Evolutionary conservation across 37 sponge, comb jelly and placozoan species (phyloP), one percentile per base, ranked within the genome.

Genomic region (Ephydatia muelleri): DNA sequence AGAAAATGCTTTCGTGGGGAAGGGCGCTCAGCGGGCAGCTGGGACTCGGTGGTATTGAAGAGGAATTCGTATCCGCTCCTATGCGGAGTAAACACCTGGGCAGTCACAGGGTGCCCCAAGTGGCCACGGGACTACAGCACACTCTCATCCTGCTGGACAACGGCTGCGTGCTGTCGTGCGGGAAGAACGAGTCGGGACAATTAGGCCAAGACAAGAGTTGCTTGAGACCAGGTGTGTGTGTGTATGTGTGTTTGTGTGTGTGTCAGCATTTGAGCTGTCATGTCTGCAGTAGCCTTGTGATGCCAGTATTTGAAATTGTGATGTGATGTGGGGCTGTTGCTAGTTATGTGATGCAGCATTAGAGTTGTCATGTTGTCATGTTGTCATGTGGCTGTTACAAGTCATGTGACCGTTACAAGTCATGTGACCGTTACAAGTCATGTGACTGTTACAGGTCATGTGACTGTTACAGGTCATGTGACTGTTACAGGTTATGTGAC

Each of bases 1-100:
- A n/a, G 14, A 57, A 57, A 4, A 91, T 94, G 92, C 72, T 82
- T 33, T 70, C 82, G 64, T 94, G 88, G 86, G 94, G 94, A 2
- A 73, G 78, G 33, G 85, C 89, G 1, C 16, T 49, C 4, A 83
- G 91, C 39, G 94, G 94, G 19, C 89, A 91, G 78, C 83, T 94
- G 32, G 94, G 94, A 6, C 68, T 94, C n/a, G 94, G 92, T 0
- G 92, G 92, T 2, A 91, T 85, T 25, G 92, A 87, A 48, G 82
- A 86, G 0, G 74, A 40, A 69, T 49, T 33, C 39, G 43, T 88
- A 72, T 23, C 9, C 28, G 57, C 66, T 19, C 83, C 84, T 35
- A 82, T 68, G 71, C 70, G 83, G 83, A 77, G 77, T 68, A 87
- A 87, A 71, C 69, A 68, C 40, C 19, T 79, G 31, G 73, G 43